Percentiles rank a stretch among this genome's conserved stretches.
phyloP scores from a whole-genome alignment of 2,888 invertebrate species.

The Lepidonotus clava region DNA sequence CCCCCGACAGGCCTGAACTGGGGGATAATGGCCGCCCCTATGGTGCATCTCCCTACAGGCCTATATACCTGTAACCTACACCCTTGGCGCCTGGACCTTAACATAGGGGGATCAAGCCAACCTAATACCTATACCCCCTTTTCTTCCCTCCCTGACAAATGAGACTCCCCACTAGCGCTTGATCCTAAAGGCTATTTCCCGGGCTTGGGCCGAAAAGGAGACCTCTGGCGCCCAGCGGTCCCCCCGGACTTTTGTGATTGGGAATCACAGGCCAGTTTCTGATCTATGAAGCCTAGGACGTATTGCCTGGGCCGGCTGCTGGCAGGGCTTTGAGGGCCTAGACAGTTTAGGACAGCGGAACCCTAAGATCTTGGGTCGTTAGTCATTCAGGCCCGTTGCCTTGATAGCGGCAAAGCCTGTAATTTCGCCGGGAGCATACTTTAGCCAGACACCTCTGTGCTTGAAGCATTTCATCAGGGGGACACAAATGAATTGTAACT shows the following conservation, averaged over 20 bases:
- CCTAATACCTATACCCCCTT: too few relatives aligned
- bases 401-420: not conserved
- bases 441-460: slow-evolving; percentile 2
- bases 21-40: too few relatives aligned
- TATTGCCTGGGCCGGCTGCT: not conserved
- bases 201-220: not conserved
- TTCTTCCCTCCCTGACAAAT: too few relatives aligned
- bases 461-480: not conserved
- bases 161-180: too few relatives aligned
- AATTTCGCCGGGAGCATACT: slow-evolving; percentile 16
- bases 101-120: too few relatives aligned
- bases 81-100: too few relatives aligned
- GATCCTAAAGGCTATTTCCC: not conserved
- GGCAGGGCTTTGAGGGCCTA: not conserved
- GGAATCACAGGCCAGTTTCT: not conserved
- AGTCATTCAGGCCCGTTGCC: not conserved
- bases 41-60: too few relatives aligned
- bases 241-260: not conserved
- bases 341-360: not conserved
- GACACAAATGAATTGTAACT: not conserved
- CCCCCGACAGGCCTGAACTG: too few relatives aligned
- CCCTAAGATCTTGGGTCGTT: not conserved
- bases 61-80: too few relatives aligned
- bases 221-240: not conserved
- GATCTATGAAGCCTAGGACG: not conserved